Percentiles rank a stretch among this genome's conserved stretches.
phyloP scores from a whole-genome alignment of 2,888 invertebrate species.

The Pterobdella sp. region DNA sequence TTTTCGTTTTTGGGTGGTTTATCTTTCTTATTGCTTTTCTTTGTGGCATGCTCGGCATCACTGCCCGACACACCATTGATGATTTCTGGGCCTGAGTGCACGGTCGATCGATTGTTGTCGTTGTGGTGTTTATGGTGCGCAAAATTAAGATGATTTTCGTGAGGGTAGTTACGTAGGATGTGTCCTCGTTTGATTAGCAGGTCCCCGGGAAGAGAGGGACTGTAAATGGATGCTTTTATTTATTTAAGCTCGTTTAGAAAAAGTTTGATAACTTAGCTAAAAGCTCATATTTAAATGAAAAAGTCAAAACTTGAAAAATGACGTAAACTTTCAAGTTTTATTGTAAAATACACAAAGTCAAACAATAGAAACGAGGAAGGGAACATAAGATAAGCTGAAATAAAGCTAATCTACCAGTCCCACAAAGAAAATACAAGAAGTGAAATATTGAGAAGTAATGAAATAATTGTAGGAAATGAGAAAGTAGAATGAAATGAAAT shows the following conservation, averaged over 20 bases:
- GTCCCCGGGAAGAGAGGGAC: not conserved
- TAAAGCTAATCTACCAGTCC: too few relatives aligned
- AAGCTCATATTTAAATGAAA: not conserved
- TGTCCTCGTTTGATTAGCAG: not conserved
- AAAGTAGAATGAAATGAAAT: too few relatives aligned
- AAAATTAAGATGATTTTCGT: not conserved
- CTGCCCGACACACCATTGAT: not conserved
- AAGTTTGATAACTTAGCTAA: not conserved
- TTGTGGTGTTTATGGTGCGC: not conserved
- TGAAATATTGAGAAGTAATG: too few relatives aligned
- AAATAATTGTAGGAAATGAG: too few relatives aligned
- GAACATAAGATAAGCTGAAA: not conserved
- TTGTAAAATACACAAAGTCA: not conserved
- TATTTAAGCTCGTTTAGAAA: not conserved
- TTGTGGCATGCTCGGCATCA: not conserved
- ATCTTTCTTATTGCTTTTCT: conserved; percentile 32
- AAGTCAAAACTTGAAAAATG: not conserved
- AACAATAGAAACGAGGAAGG: not conserved
- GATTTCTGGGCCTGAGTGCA: conserved; percentile 1
- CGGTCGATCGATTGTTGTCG: not conserved
- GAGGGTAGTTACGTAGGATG: not conserved
- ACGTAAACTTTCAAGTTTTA: not conserved
- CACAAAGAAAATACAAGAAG: too few relatives aligned
- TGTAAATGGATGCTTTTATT: not conserved
- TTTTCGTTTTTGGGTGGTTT: conserved; percentile 32